Percentiles rank a stretch among this genome's conserved stretches.
These are phyloP conservation scores for Schizothorax lantsangensis DNA, from an alignment of 2,797 vertebrate species.

Conservation along the genomic window DNA sequence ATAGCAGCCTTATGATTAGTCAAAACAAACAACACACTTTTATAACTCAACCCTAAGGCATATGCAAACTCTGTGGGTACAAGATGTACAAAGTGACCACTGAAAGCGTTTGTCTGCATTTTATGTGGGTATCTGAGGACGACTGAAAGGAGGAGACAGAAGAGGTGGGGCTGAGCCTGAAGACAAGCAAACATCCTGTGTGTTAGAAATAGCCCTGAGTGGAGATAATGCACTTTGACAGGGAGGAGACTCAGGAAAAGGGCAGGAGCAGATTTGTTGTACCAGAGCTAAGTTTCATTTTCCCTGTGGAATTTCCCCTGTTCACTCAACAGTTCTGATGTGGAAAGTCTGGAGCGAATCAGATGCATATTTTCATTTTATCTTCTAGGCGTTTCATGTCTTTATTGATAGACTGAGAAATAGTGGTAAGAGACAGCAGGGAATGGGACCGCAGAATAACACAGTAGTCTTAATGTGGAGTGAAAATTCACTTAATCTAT, in stretches of 20 bases:
- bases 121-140: slow-evolving; percentile 9
- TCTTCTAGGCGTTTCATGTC: neutral
- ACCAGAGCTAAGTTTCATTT: slow-evolving; percentile 18
- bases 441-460: neutral
- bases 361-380: neutral
- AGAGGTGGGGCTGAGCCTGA: slow-evolving; percentile 9
- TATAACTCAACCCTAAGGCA: neutral
- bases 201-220: slow-evolving; percentile 44
- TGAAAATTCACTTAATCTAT: neutral
- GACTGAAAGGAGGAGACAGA: slow-evolving; percentile 26
- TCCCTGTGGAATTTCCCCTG: neutral
- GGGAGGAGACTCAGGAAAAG: slow-evolving; percentile 31
- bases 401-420: neutral
- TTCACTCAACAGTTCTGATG: neutral
- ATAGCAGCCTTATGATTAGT: neutral
- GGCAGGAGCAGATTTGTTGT: slow-evolving; percentile 9
- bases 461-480: neutral
- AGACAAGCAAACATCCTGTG: slow-evolving; percentile 37
- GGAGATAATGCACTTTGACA: slow-evolving; percentile 52
- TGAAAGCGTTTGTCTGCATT: neutral
- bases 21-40: neutral
- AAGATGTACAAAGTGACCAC: neutral
- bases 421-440: neutral
- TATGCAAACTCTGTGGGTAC: neutral
- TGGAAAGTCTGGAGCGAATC: neutral